Evolutionary conservation across 1,140 invertebrate genomes (phyloP).

Genomic region (Drosophila mojavensis): DNA sequence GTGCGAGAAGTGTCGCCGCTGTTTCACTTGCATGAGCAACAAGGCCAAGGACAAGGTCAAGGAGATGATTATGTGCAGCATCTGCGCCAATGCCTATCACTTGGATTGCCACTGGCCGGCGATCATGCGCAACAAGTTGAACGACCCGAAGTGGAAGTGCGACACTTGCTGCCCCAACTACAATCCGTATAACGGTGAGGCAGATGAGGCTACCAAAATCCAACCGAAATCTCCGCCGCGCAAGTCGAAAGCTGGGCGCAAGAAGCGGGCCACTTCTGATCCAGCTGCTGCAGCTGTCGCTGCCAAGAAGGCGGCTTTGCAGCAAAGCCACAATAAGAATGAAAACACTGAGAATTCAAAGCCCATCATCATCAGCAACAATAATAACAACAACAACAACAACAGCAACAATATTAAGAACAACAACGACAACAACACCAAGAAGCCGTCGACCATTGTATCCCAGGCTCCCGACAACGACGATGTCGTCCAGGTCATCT

Average conservation of each 20-base stretch:
- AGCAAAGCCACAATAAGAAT: conserved; percentile 5
- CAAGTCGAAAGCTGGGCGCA: conserved; percentile 56
- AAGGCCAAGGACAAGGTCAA: conserved; percentile 1
- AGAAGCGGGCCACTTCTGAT: conserved; percentile 55
- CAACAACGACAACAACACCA: no score
- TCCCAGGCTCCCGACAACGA: not conserved
- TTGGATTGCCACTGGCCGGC: conserved; percentile 59
- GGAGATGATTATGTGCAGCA: conserved; percentile 48
- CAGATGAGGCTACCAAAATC: not conserved
- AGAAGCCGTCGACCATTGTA: no score
- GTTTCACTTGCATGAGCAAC: conserved; percentile 29
- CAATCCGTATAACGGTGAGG: conserved; percentile 5
- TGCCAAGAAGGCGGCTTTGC: conserved; percentile 16
- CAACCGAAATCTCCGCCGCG: conserved; percentile 14
- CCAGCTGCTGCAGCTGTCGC: not conserved
- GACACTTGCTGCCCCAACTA: conserved; percentile 38
- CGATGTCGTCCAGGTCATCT: not conserved
- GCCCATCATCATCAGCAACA: not conserved
- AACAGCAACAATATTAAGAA: not conserved
- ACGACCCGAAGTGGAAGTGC: conserved; percentile 65
- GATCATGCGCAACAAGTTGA: conserved; percentile 16
- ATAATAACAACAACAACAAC: not conserved
- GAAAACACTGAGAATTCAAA: not conserved
- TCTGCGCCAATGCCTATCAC: conserved; percentile 60
- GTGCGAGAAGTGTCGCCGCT: conserved; percentile 61